phyloP scores from a whole-genome alignment of 2,797 vertebrate species.

The Psittacula derbiana region DNA sequence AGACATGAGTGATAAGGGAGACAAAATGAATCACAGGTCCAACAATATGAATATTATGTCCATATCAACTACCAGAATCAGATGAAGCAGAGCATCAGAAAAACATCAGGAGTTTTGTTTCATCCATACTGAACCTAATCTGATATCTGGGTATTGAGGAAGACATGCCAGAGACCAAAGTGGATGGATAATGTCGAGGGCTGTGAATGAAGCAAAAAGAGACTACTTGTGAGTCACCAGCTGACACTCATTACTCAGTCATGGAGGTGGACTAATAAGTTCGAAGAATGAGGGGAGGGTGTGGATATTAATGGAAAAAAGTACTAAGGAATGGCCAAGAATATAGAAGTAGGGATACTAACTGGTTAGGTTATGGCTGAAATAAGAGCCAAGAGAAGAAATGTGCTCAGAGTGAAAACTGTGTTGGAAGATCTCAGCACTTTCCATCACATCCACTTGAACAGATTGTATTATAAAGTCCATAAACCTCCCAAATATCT shows the following conservation, averaged over 20 bases:
- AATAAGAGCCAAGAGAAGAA: neutral
- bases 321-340: neutral
- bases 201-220: neutral
- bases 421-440: neutral
- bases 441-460: neutral
- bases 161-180: neutral
- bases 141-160: neutral
- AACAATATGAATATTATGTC: neutral
- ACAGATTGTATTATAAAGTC: neutral
- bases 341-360: neutral
- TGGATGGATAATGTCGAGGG: neutral
- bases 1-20: neutral
- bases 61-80: neutral
- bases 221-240: neutral
- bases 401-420: neutral
- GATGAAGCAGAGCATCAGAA: neutral
- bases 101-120: neutral
- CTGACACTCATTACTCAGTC: neutral
- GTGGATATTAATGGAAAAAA: neutral
- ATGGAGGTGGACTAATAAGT: neutral
- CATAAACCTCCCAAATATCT: accelerated
- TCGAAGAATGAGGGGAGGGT: neutral
- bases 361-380: neutral
- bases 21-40: neutral
- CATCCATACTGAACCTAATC: neutral